phyloP scores from a whole-genome alignment of 2,113 vertebrate genomes.

The Neolamprologus variostigma region DNA sequence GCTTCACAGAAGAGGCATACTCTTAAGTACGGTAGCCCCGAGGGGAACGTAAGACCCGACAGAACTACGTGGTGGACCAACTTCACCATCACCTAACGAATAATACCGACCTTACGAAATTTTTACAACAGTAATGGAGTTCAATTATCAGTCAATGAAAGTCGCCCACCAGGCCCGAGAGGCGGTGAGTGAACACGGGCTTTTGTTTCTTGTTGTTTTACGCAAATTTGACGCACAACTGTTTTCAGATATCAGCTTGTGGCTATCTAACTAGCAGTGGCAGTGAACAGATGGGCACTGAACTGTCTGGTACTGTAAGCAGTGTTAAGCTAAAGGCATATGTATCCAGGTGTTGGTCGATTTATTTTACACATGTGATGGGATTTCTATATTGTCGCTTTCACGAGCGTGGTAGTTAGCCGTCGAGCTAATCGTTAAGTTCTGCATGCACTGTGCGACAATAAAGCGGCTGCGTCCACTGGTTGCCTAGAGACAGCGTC shows the following conservation, averaged over 20 bases:
- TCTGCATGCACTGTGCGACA: not conserved
- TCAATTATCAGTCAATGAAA: constrained; percentile 74
- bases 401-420: not conserved
- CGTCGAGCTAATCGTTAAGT: not conserved
- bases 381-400: not conserved
- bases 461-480: not conserved
- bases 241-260: not conserved
- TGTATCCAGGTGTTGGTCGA: not conserved
- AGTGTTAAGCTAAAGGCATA: too few species aligned
- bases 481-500: constrained; percentile 6
- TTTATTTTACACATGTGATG: not conserved
- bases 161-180: constrained; percentile 70
- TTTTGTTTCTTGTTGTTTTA: not conserved
- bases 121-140: constrained; percentile 62
- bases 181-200: constrained; percentile 65
- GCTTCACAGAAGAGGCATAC: not conserved
- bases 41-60: not conserved
- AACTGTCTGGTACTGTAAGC: not conserved
- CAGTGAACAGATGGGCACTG: not conserved
- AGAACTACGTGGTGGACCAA: not conserved
- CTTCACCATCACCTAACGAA: not conserved
- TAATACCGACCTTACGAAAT: not conserved
- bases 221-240: not conserved
- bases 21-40: not conserved
- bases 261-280: not conserved